Percentiles rank a stretch among this genome's conserved stretches.
Conservation (phyloP, 2,888 invertebrate species). For the Polietes domitor region DNA sequence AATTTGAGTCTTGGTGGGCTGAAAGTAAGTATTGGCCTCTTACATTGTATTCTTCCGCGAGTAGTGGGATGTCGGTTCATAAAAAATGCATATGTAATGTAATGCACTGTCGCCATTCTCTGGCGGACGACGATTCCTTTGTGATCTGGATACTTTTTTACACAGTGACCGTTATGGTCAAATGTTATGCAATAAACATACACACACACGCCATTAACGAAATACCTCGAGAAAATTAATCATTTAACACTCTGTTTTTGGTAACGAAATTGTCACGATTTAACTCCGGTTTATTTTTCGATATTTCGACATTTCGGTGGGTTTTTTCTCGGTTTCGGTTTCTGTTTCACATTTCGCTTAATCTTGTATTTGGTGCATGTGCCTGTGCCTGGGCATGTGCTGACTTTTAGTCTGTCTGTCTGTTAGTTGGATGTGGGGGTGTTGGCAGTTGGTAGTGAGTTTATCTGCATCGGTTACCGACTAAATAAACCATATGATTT, state of each 20-base stretch:
- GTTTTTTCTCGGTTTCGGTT: background rate
- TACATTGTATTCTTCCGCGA: background rate
- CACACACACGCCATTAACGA: background rate
- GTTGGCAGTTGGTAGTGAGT: background rate
- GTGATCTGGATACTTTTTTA: conserved; percentile 28
- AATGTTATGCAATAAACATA: conserved; percentile 49
- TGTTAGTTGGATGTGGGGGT: conserved; percentile 7
- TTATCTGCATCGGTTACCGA: background rate
- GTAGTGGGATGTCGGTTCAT: background rate
- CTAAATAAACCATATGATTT: too few relatives aligned
- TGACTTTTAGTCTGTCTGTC: background rate
- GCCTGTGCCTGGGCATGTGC: background rate
- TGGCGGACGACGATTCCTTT: conserved; percentile 19
- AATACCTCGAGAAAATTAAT: conserved; percentile 47
- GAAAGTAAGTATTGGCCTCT: background rate
- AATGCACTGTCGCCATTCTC: too few relatives aligned
- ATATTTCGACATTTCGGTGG: background rate
- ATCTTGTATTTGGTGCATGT: conserved; percentile 6
- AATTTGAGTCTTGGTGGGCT: background rate
- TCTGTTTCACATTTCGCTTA: background rate
- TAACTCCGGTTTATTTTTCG: conserved; percentile 19
- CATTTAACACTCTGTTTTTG: conserved; percentile 56
- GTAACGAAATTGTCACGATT: conserved; percentile 58
- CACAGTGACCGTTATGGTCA: conserved; percentile 21
- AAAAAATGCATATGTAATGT: conserved; percentile 34